These are phyloP conservation scores for Dendrocincla tyrannina DNA, from an alignment of 2,797 vertebrate genomes.

Conservation along the genomic window DNA sequence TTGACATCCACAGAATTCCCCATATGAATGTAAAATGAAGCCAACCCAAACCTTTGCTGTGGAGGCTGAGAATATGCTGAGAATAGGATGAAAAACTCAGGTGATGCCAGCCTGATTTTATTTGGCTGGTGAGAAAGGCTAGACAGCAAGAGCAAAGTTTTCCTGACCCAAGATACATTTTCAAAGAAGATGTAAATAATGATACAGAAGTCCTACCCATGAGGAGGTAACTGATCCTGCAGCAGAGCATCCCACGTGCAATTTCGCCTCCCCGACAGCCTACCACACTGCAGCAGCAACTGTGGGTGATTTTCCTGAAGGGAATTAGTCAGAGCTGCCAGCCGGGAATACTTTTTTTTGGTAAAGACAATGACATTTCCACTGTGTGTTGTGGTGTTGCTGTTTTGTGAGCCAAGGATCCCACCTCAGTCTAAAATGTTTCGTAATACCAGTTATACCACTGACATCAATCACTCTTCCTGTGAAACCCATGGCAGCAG, in stretches of 20 bases:
- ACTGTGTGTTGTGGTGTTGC: background rate
- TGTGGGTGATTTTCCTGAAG: background rate
- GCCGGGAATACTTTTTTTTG: background rate
- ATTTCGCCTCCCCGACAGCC: background rate
- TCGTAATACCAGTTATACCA: background rate
- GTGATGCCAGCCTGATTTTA: background rate
- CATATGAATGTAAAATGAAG: background rate
- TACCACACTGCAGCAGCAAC: background rate
- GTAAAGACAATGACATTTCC: background rate
- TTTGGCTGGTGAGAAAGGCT: background rate
- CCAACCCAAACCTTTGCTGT: rapidly evolving
- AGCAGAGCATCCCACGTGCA: background rate
- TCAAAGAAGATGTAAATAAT: background rate
- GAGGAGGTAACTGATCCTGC: background rate
- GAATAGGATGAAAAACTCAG: background rate
- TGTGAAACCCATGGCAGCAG: background rate
- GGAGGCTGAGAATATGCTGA: background rate
- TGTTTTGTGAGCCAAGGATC: background rate
- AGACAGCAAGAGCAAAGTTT: background rate
- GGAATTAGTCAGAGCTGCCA: background rate
- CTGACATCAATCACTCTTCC: background rate
- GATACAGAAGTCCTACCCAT: background rate
- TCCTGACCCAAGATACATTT: background rate
- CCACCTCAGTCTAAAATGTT: background rate
- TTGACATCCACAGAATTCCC: background rate